phyloP scores from a whole-genome alignment of 2,888 invertebrate genomes.

The Timandra comae region DNA sequence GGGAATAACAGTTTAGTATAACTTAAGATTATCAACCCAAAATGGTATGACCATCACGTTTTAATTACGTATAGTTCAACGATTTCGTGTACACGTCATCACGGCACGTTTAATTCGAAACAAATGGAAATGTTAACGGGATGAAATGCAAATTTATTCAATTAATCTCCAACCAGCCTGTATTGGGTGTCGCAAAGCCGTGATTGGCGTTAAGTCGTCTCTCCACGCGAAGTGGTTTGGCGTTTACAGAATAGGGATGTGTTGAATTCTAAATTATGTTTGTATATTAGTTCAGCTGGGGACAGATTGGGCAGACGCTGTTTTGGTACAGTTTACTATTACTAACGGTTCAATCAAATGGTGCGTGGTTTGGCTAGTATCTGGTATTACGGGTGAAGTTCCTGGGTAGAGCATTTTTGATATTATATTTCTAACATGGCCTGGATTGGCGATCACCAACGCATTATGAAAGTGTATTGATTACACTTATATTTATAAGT shows the following conservation, averaged over 20 bases:
- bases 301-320: conserved; percentile 11
- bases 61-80: conserved; percentile 21
- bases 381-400: too few relatives aligned
- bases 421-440: too few relatives aligned
- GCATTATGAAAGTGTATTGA: too few relatives aligned
- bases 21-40: too few relatives aligned
- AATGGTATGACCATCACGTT: too few relatives aligned
- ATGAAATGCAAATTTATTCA: conserved; percentile 74
- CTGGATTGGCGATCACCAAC: too few relatives aligned
- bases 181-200: conserved; percentile 66
- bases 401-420: too few relatives aligned
- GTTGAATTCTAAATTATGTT: conserved; percentile 58
- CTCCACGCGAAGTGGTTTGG: conserved; percentile 52
- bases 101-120: conserved; percentile 54
- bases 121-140: conserved; percentile 65
- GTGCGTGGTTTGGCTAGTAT: too few relatives aligned
- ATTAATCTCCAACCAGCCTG: conserved; percentile 66
- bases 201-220: conserved; percentile 70
- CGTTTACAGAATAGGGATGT: conserved; percentile 46
- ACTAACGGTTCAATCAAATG: too few relatives aligned
- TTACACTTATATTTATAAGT: too few relatives aligned
- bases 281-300: conserved; percentile 48
- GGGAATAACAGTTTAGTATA: too few relatives aligned
- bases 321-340: too few relatives aligned
- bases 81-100: conserved; percentile 16